phyloP scores from a whole-genome alignment of 1,140 invertebrate genomes.

The Dreissena polymorpha region DNA sequence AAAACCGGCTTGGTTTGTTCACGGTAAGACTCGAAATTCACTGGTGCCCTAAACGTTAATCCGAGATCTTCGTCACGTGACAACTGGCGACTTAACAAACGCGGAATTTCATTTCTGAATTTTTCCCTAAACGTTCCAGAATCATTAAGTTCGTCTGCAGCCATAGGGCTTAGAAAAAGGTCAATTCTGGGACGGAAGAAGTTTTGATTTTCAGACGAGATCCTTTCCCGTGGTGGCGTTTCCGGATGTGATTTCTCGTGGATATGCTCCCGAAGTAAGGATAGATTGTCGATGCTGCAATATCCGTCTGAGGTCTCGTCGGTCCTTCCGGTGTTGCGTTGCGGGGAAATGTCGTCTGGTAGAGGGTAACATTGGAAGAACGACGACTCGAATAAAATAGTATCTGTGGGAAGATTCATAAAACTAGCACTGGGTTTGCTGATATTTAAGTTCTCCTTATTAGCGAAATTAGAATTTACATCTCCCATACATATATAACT shows the following conservation, averaged over 20 bases:
- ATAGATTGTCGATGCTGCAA: constrained; percentile 52
- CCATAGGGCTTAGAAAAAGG: constrained; percentile 41
- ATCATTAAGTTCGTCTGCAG: constrained; percentile 25
- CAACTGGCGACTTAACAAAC: not conserved
- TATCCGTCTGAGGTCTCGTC: constrained; percentile 52
- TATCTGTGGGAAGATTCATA: constrained; percentile 24
- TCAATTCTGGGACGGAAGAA: constrained; percentile 18
- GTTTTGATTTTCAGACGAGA: not conserved
- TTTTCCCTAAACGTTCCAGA: not conserved
- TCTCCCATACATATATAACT: constrained; percentile 50
- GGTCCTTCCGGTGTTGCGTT: not conserved
- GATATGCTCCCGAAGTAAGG: constrained; percentile 30
- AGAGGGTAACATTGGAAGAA: constrained; percentile 18
- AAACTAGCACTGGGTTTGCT: constrained; percentile 25
- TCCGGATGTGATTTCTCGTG: constrained; percentile 30
- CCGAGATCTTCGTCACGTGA: constrained; percentile 30
- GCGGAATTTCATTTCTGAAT: not conserved
- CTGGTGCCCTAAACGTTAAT: not conserved
- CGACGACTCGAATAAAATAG: constrained; percentile 27
- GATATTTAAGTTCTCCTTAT: constrained; percentile 15
- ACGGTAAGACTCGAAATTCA: not conserved
- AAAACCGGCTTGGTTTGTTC: constrained; percentile 39
- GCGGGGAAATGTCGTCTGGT: not conserved
- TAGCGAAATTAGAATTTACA: constrained; percentile 49
- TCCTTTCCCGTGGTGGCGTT: constrained; percentile 32